Evolutionary conservation across 2,888 invertebrate species (phyloP), one percentile per base, ranked within the genome.

Genomic region (Tanypteryx hageni): DNA sequence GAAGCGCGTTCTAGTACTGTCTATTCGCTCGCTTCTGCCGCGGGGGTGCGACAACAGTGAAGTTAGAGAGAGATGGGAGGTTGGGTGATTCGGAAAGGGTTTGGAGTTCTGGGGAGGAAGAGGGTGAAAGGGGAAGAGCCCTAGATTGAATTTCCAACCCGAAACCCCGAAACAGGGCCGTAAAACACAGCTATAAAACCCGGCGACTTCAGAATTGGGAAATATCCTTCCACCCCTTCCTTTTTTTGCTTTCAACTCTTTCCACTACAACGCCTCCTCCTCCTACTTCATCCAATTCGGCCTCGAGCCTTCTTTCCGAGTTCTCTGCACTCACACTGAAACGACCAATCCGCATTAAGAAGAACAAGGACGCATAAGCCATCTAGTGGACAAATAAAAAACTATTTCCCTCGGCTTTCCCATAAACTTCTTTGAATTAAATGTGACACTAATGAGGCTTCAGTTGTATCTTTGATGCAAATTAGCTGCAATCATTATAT

Each of bases 121-220:
- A 58, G n/a, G 61, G 59, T 58, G 61, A 57, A 13, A 89, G 18
- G 92, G 56, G 68, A 44, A 64, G 68, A 76, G 61, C 82, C 59
- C 86, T 92, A 92, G 92, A 92, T 92, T 92, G 92, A 92, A 92
- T 92, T 92, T 92, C 92, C 86, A 92, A 92, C 86, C 92, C 92
- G 92, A 92, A 92, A 92, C 92, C 44, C 92, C 92, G 92, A 92
- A 92, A 86, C 92, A 92, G 92, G 92, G 86, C 64, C 92, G 85
- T 92, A 92, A 92, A 92, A 86, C 92, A 86, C 92, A 86, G 68
- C 92, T 86, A 86, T 92, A 92, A 92, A 92, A 92, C 92, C 92
- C 58, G 85, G 92, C 81, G 92, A 92, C 92, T 92, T 92, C 92
- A 92, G 92, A 92, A 92, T 92, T 92, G 92, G 92, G 92, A 92